These are phyloP conservation scores for Chionoecetes opilio DNA, from an alignment of 1,140 invertebrate species.

Conservation along the genomic window DNA sequence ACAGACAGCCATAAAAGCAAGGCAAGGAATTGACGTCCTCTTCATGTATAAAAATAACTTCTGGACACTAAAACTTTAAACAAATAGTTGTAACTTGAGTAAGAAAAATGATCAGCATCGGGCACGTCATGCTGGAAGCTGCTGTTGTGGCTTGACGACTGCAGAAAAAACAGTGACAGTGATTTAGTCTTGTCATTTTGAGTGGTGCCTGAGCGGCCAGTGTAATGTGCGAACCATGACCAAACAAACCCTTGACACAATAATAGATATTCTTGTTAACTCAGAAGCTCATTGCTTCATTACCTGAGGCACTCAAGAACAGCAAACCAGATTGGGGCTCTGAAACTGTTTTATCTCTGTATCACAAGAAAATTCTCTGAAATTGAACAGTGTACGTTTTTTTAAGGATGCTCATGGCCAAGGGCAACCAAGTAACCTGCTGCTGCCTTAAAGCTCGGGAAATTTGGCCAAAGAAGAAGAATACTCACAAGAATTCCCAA, in stretches of 20 bases:
- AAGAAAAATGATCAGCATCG: not conserved
- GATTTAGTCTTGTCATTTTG: not conserved
- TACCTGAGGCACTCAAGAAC: too few species aligned
- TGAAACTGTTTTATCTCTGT: too few species aligned
- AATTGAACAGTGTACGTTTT: too few species aligned
- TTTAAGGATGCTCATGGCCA: too few species aligned
- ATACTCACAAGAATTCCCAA: too few species aligned
- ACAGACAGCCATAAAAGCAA: not conserved
- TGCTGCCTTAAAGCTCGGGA: too few species aligned
- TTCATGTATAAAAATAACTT: not conserved
- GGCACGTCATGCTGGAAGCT: not conserved
- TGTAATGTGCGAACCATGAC: not conserved
- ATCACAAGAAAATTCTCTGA: too few species aligned
- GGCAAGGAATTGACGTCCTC: not conserved
- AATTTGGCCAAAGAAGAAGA: too few species aligned
- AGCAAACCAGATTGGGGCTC: too few species aligned
- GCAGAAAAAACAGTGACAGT: not conserved
- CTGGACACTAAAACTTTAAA: slow-evolving; percentile 10
- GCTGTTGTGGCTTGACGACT: not conserved
- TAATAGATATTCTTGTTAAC: not conserved
- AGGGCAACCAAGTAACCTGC: too few species aligned
- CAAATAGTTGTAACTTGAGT: not conserved
- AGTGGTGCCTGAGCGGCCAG: not conserved
- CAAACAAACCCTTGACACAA: not conserved
- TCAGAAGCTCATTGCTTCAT: too few species aligned